Conservation (phyloP, 2,113 vertebrate species). For the Malurus alboscapulatus region DNA sequence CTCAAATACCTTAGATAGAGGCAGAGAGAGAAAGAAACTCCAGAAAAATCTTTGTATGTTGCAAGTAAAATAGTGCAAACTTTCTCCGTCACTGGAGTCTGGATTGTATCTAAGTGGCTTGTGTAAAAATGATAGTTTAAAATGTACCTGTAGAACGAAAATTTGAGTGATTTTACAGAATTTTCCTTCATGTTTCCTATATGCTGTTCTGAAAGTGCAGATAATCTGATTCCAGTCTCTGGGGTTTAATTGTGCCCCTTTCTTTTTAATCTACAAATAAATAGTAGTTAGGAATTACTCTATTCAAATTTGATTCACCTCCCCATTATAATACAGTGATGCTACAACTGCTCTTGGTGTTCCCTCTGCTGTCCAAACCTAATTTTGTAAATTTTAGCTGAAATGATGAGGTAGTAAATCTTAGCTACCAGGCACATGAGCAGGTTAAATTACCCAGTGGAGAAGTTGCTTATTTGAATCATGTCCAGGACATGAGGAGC, state of each 20-base stretch:
- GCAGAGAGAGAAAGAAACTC: neutral
- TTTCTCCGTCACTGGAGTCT: neutral
- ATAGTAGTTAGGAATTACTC: neutral
- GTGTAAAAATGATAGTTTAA: neutral
- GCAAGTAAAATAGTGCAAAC: neutral
- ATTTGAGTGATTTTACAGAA: neutral
- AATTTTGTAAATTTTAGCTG: constrained; percentile 8
- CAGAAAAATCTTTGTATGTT: neutral
- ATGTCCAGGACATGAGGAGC: neutral
- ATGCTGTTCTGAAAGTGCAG: neutral
- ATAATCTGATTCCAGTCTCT: neutral
- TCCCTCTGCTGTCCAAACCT: neutral
- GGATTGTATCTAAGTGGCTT: neutral
- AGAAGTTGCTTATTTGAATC: constrained; percentile 35
- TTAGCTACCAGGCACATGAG: neutral
- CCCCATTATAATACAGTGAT: neutral
- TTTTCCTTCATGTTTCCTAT: neutral
- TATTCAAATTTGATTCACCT: neutral
- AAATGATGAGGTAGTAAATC: constrained; percentile 9
- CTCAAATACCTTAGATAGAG: constrained; percentile 2
- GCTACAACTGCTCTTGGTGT: neutral
- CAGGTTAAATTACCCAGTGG: constrained; percentile 6
- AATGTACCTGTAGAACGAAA: neutral
- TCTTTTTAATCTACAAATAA: neutral
- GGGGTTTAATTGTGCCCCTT: neutral